A percentile compares a stretch with the other conserved stretches of the same genome.
Evolutionary conservation across 2,888 invertebrate genomes (phyloP).

Genomic region (Eupithecia tripunctaria): DNA sequence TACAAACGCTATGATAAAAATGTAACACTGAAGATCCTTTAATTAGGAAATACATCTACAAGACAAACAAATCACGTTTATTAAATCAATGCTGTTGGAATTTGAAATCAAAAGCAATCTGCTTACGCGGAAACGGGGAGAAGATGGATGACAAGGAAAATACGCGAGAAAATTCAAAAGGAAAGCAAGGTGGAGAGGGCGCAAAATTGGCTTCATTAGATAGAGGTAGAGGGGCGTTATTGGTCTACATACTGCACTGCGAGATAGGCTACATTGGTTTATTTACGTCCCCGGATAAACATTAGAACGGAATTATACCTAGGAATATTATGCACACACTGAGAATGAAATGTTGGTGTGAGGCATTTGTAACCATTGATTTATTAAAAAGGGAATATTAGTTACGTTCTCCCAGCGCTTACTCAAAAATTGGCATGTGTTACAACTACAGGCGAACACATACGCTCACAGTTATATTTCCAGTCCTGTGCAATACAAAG

Average conservation of each 20-base stretch:
- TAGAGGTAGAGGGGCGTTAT: constrained; percentile 64
- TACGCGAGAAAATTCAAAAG: constrained; percentile 80
- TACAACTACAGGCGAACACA: no score
- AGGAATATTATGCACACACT: no score
- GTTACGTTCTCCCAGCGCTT: no score
- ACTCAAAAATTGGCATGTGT: no score
- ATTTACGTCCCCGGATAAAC: constrained; percentile 17
- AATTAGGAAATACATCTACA: constrained; percentile 18
- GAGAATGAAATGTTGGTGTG: no score
- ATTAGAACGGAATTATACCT: background rate
- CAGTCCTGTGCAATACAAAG: no score
- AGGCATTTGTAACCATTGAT: no score
- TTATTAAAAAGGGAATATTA: no score
- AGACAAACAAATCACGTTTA: constrained; percentile 60
- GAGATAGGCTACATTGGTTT: constrained; percentile 33
- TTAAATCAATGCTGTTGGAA: constrained; percentile 76
- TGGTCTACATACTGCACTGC: constrained; percentile 58
- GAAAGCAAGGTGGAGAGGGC: constrained; percentile 76
- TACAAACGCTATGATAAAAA: background rate
- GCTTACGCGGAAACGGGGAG: constrained; percentile 73
- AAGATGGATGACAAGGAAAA: constrained; percentile 82
- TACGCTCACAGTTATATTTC: no score
- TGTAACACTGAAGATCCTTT: background rate
- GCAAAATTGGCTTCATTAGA: constrained; percentile 83
- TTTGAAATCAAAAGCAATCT: constrained; percentile 82